Evolutionary conservation across 2,888 invertebrate species (phyloP).

Genomic region (Pemphredon lugubris): DNA sequence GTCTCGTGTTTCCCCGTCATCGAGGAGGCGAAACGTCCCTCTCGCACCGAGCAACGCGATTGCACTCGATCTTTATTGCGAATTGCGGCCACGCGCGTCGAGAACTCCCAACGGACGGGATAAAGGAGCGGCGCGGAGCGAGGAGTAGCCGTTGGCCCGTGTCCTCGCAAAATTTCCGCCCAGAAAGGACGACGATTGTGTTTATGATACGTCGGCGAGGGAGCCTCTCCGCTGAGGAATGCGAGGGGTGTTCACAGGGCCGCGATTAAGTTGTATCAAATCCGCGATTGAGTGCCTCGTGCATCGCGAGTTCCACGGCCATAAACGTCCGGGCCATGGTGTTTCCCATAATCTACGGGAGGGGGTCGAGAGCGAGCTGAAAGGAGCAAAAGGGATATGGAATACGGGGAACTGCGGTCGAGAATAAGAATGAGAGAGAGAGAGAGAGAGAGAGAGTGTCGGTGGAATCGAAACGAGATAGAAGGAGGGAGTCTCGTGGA

Average conservation of each 20-base stretch:
- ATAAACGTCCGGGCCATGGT: conserved; percentile 72
- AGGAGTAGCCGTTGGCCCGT: not conserved
- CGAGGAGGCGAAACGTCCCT: conserved; percentile 12
- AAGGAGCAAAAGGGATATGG: conserved; percentile 35
- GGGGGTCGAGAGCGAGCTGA: conserved; percentile 32
- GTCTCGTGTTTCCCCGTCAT: conserved; percentile 35
- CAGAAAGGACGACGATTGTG: conserved; percentile 49
- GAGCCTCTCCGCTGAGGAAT: conserved; percentile 43
- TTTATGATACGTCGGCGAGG: conserved; percentile 56
- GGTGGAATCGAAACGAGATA: too few relatives aligned
- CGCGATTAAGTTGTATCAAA: conserved; percentile 78
- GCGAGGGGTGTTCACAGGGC: conserved; percentile 58
- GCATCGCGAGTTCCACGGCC: conserved; percentile 72
- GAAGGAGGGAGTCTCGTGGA: too few relatives aligned
- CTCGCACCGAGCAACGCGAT: conserved; percentile 30
- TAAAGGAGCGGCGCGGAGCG: conserved; percentile 4
- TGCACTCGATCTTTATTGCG: conserved; percentile 53
- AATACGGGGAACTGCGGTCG: conserved; percentile 15
- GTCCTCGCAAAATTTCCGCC: conserved; percentile 53
- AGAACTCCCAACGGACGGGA: conserved; percentile 7
- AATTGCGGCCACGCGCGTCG: conserved; percentile 43
- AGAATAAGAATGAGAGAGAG: conserved; percentile 5
- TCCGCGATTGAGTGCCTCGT: conserved; percentile 73
- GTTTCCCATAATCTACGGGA: conserved; percentile 74
- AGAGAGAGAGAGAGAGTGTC: conserved; percentile 2